Conservation (phyloP, 2,797 vertebrate species). For the Argentina silus region DNA sequence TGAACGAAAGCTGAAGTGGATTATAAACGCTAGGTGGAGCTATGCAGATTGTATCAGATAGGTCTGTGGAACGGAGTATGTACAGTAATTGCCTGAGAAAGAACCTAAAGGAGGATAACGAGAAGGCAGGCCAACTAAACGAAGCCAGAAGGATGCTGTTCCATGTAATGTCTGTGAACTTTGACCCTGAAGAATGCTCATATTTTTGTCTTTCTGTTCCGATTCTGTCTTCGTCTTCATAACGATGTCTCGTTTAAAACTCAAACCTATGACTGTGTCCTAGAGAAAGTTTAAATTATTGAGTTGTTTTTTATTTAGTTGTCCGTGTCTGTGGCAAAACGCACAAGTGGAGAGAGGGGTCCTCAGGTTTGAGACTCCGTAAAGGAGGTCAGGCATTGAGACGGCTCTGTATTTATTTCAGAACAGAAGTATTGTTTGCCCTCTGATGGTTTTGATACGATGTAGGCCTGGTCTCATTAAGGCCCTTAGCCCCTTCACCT, state of each 20-base stretch:
- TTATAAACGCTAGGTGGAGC: constrained; percentile 17
- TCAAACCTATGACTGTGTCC: constrained; percentile 19
- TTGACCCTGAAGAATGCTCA: constrained; percentile 7
- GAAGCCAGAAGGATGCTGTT: not conserved
- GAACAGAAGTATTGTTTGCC: not conserved
- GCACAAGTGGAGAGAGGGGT: constrained; percentile 39
- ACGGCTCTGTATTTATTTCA: not conserved
- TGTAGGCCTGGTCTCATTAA: not conserved
- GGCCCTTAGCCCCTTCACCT: not conserved
- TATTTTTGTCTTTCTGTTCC: not conserved
- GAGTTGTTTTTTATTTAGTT: not conserved
- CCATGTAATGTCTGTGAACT: not conserved
- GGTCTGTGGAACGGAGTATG: constrained; percentile 9
- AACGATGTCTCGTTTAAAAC: constrained; percentile 33
- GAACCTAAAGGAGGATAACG: constrained; percentile 4
- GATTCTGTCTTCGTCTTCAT: constrained; percentile 16
- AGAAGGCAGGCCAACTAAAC: not conserved
- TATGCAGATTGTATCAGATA: constrained; percentile 28
- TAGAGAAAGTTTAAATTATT: constrained; percentile 6
- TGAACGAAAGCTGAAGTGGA: not conserved
- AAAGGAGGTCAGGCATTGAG: not conserved
- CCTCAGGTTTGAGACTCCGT: not conserved
- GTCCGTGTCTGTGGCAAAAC: constrained; percentile 26
- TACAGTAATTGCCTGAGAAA: constrained; percentile 10
- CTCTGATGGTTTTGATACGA: not conserved